These are phyloP conservation scores for Sigmodon hispidus DNA, from an alignment of 2,113 vertebrate genomes.

Conservation along the genomic window DNA sequence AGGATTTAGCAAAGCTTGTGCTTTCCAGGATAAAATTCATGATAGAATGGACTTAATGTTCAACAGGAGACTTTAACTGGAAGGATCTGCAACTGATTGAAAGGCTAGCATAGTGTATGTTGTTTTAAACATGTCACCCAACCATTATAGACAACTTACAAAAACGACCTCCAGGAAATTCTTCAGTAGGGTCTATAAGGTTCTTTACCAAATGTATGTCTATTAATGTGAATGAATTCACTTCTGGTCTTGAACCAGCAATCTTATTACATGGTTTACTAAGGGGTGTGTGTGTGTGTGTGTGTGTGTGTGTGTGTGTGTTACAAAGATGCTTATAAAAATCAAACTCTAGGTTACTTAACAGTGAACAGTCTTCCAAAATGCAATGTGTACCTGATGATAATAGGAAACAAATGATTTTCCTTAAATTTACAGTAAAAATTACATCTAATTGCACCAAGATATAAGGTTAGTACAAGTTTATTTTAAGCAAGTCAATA, in stretches of 20 bases:
- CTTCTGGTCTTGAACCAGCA: conserved; percentile 11
- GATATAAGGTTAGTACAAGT: not conserved
- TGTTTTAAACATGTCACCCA: not conserved
- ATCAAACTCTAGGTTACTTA: not conserved
- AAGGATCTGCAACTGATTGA: not conserved
- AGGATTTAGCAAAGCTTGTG: not conserved
- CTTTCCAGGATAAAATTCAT: not conserved
- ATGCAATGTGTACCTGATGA: not conserved
- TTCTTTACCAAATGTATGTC: conserved; percentile 31
- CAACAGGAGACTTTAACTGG: conserved; percentile 16
- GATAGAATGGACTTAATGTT: not conserved
- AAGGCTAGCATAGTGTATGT: not conserved
- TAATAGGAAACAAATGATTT: conserved; percentile 5
- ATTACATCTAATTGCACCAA: not conserved
- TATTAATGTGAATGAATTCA: not conserved
- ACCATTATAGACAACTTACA: not conserved
- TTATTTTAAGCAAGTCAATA: conserved; percentile 44
- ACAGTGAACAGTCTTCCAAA: conserved; percentile 32
- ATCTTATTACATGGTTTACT: conserved; percentile 18
- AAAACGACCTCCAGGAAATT: not conserved
- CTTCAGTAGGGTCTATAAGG: not conserved
- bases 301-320: no score
- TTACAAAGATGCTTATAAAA: conserved; percentile 50
- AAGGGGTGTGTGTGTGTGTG: no score
- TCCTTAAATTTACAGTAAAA: conserved; percentile 31